Percentiles rank a stretch among this genome's conserved stretches.
Conservation (phyloP, 2,797 vertebrate species). For the Gymnothorax javanicus region DNA sequence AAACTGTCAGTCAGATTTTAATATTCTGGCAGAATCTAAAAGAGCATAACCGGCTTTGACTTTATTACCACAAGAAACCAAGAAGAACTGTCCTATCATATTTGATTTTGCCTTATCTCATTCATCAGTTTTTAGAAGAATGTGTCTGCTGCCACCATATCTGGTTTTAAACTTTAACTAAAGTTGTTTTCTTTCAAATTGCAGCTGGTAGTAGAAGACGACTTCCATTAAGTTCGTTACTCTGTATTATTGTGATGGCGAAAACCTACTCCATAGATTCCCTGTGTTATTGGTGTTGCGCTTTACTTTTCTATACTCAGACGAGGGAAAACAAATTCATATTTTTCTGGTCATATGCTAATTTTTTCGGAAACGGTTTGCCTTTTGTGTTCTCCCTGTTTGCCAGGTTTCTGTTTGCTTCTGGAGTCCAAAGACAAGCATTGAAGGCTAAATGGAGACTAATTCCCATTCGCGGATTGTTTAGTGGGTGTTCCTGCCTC, state of each 20-base stretch:
- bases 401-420: too few species aligned
- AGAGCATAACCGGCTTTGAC: not conserved
- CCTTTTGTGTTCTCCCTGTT: too few species aligned
- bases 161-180: not conserved
- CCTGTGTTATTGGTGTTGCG: not conserved
- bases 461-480: too few species aligned
- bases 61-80: not conserved
- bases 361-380: not conserved
- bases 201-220: not conserved
- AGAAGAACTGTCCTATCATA: not conserved
- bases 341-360: not conserved
- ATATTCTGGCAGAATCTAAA: not conserved
- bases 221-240: not conserved
- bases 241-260: not conserved
- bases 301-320: not conserved
- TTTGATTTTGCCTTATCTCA: not conserved
- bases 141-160: not conserved
- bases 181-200: not conserved
- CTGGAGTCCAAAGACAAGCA: too few species aligned
- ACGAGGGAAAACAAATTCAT: not conserved
- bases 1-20: slow-evolving; percentile 13
- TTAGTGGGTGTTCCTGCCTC: too few species aligned
- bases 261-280: not conserved
- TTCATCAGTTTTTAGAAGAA: not conserved
- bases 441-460: too few species aligned